Percentiles rank a stretch among this genome's conserved stretches.
Conservation (phyloP, 2,797 vertebrate species). For the Capromys pilorides region DNA sequence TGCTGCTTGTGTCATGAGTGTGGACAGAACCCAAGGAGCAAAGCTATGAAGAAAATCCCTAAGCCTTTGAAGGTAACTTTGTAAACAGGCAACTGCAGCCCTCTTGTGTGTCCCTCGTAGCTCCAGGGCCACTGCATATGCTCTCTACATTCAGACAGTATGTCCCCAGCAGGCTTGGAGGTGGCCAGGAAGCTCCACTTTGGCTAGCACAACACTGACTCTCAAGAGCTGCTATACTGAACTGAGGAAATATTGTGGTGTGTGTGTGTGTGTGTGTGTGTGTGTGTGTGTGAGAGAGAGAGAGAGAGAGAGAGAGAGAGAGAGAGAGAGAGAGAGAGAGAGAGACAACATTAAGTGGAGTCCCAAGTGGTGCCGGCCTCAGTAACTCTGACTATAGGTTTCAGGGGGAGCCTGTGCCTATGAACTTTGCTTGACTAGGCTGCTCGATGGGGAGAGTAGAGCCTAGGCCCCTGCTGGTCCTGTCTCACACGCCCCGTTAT, state of each 20-base stretch:
- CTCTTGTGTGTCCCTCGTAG: neutral
- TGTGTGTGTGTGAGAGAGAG: neutral
- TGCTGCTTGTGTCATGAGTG: constrained; percentile 14
- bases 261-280: neutral
- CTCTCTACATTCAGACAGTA: neutral
- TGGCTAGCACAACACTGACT: constrained; percentile 36
- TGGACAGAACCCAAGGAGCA: constrained; percentile 44
- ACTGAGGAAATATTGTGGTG: neutral
- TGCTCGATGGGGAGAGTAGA: constrained; percentile 20
- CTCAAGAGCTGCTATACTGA: neutral
- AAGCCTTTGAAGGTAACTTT: neutral
- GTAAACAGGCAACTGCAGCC: neutral
- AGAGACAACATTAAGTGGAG: neutral
- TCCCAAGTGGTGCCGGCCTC: neutral
- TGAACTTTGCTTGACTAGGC: constrained; percentile 65
- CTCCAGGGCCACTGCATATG: constrained; percentile 1
- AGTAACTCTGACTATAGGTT: constrained; percentile 46
- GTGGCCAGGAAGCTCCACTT: neutral
- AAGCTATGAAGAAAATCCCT: neutral
- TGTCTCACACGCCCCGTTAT: constrained; percentile 61
- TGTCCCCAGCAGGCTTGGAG: neutral
- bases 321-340: neutral
- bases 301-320: neutral
- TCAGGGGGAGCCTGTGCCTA: constrained; percentile 17
- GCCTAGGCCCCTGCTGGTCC: constrained; percentile 61